phyloP scores from a whole-genome alignment of 1,140 invertebrate genomes.

The Habropoda laboriosa region DNA sequence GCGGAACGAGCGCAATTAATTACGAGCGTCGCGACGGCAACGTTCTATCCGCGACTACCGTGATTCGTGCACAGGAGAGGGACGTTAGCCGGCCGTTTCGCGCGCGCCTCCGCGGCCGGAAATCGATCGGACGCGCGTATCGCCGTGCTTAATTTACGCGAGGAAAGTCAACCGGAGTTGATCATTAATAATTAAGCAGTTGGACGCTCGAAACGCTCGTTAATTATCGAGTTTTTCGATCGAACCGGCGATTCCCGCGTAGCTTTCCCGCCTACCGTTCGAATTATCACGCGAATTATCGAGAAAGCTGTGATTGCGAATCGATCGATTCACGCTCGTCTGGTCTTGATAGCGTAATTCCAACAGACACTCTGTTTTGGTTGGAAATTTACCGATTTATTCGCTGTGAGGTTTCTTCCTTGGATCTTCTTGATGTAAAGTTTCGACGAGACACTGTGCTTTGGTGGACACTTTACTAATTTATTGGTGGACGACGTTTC shows the following conservation, averaged over 20 bases:
- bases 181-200: conserved; percentile 32
- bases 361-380: not conserved
- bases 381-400: no score
- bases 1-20: conserved; percentile 52
- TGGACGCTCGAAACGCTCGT: not conserved
- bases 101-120: not conserved
- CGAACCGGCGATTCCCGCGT: not conserved
- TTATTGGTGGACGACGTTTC: no score
- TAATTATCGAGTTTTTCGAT: conserved; percentile 26
- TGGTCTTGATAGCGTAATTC: conserved; percentile 31
- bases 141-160: conserved; percentile 12
- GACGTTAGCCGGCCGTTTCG: not conserved
- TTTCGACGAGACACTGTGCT: no score
- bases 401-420: no score
- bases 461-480: no score
- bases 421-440: no score
- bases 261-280: conserved; percentile 17
- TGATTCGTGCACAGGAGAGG: not conserved
- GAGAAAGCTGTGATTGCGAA: conserved; percentile 20
- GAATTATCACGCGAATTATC: conserved; percentile 26
- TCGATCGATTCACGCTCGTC: not conserved
- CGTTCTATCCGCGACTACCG: not conserved
- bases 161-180: conserved; percentile 10
- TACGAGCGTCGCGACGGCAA: conserved; percentile 19
- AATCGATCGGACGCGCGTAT: not conserved